Evolutionary conservation across 2,113 vertebrate species (phyloP), one percentile per base, ranked within the genome.

Genomic region (Atlantisia rogersi): DNA sequence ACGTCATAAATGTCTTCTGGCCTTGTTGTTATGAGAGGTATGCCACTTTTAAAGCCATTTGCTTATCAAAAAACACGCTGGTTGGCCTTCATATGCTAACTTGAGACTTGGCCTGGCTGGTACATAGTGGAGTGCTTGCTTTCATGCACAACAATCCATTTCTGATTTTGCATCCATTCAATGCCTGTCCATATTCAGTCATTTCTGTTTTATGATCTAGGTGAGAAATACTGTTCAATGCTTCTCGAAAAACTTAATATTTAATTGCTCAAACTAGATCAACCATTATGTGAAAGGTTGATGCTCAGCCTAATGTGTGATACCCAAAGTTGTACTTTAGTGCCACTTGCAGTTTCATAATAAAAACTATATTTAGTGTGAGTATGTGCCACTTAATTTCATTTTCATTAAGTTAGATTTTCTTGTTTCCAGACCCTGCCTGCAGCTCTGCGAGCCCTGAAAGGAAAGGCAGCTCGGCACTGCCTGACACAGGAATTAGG

Each of bases 401-500:
- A 79, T 52, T 69, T 70, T 62, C 44, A 48, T 91, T 3, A 96
- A 67, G 31, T 90, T 64, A 62, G 39, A 2, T 86, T 90, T 91
- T 96, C 29, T 94, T 90, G 10, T 94, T 77, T 82, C n/a, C 96
- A 99, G 99, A 98, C 98, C 5, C 97, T 99, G 82, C 99, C 99
- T 21, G 99, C 99, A 82, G 99, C 99, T 19, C 92, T 99, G 85
- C 98, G 99, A 44, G 99, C 99, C 32, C 98, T 99, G 39, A 99
- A 99, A 94, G 98, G 99, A 88, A 99, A 99, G 85, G 98, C 99
- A 65, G 99, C 99, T n/a, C 98, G 99, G 39, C 99, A 99, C 81
- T 99, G 99, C 98, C 98, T 99, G 80, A 99, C 99, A 1, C 98
- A 99, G 65, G 99, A 99, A 50, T 97, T 99, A 37, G 98, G 99